phyloP scores from a whole-genome alignment of 1,140 invertebrate species.

The Littorina saxatilis region DNA sequence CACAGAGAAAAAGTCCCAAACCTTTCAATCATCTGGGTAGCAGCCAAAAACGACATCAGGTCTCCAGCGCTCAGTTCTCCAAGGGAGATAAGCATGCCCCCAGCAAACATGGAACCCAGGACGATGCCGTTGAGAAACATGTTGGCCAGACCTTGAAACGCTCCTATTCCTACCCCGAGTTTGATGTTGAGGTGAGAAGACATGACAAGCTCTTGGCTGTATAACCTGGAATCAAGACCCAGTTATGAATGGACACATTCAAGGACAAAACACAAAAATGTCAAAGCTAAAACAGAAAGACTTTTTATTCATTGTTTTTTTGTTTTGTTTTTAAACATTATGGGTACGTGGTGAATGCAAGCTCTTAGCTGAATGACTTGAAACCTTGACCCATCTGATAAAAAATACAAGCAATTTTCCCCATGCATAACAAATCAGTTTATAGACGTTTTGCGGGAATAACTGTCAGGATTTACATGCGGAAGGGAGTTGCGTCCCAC shows the following conservation, averaged over 20 bases:
- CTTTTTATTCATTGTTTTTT: too few species aligned
- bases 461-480: too few species aligned
- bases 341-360: neutral
- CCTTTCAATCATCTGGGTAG: conserved; percentile 94
- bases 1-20: neutral
- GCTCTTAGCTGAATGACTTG: too few species aligned
- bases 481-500: too few species aligned
- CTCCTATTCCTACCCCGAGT: conserved; percentile 92
- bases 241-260: conserved; percentile 25
- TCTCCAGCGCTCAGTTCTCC: conserved; percentile 89
- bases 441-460: too few species aligned
- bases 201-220: conserved; percentile 84
- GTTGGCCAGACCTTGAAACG: conserved; percentile 84
- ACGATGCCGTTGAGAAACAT: conserved; percentile 85
- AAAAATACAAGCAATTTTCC: too few species aligned
- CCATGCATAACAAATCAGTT: too few species aligned
- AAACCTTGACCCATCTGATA: too few species aligned
- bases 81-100: conserved; percentile 89
- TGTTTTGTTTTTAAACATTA: too few species aligned
- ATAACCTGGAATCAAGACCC: conserved; percentile 80
- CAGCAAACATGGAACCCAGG: conserved; percentile 91
- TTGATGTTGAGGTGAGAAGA: conserved; percentile 84
- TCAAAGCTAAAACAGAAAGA: neutral
- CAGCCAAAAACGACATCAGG: conserved; percentile 96
- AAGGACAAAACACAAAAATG: neutral